Evolutionary conservation across 2,888 invertebrate genomes (phyloP), one percentile per base, ranked within the genome.

Genomic region (Craniophora ligustri): DNA sequence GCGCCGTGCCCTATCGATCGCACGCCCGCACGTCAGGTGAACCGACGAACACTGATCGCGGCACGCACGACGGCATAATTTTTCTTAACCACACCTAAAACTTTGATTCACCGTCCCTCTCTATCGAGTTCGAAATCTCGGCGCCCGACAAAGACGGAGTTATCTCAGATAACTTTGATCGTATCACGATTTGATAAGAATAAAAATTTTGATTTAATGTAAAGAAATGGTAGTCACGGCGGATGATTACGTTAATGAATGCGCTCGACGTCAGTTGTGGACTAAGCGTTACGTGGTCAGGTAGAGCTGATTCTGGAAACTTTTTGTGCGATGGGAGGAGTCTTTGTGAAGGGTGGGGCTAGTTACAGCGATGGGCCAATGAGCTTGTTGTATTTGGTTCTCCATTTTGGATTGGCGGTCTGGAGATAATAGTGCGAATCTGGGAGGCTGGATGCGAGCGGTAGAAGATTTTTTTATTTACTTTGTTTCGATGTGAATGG

Each of bases 341-440:
- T 82, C 76, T 81, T 87, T 75, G 77, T 44, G 54, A 45, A 32
- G 34, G 55, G 72, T 45, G 72, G 72, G 56, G 72, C 71, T 15
- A 60, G 35, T 6, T 16, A 15, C 28, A 15, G 6, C 10, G 26
- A 39, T 23, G 61, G 69, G 54, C 92, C 91, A 92, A 92, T 92
- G 35, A 69, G 59, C 54, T 16, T 35, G 54, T 36, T 18, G 53
- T 45, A 40, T 53, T 58, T n/a, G n/a, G 56, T 57, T 76, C 76
- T 79, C 75, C 79, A 78, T 78, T 64, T 81, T 72, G 85, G 82
- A 92, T 93, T 93, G 92, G 93, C 71, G 67, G 78, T 46, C 46
- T 62, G 72, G 87, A 92, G 92, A 92, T 91, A 89, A 90, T 88
- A 87, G 86, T 89, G 91, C 92, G 89, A 91, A 92, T 90, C 87